These are phyloP conservation scores for Heliocidaris erythrogramma DNA, from an alignment of 35 echinoderm and acorn worm species.

Conservation along the genomic window DNA sequence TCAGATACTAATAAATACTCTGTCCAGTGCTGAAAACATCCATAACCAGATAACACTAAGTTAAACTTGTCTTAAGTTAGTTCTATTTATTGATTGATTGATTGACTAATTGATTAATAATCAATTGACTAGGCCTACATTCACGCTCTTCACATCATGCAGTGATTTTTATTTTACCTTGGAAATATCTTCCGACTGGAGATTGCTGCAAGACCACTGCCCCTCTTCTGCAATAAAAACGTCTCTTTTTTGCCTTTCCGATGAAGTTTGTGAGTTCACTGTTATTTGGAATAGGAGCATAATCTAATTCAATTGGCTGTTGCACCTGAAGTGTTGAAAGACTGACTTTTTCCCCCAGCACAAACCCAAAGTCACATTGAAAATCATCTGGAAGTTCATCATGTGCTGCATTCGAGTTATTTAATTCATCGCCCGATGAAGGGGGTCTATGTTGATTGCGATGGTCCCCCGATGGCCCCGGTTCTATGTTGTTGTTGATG, in stretches of 20 bases:
- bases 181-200: constrained; percentile 34
- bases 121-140: no score
- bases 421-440: background rate
- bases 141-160: no score
- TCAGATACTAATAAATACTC: no score
- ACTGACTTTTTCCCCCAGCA: constrained; percentile 23
- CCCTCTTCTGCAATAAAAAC: constrained; percentile 28
- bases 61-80: no score
- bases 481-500: constrained; percentile 27
- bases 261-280: constrained; percentile 32
- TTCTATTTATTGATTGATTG: no score
- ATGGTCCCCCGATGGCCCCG: constrained; percentile 17
- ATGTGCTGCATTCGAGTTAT: background rate
- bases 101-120: no score
- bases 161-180: background rate
- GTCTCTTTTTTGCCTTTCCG: constrained; percentile 28
- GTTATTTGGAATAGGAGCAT: constrained; percentile 21
- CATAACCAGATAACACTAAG: no score
- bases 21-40: no score
- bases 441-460: background rate
- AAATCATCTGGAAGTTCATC: constrained; percentile 10
- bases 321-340: constrained; percentile 47
- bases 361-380: constrained; percentile 28
- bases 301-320: constrained; percentile 38
- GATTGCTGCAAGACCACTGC: constrained; percentile 33